A percentile compares a stretch with the other conserved stretches of the same genome.
Conservation (phyloP, 2,797 vertebrate genomes). For the Galaxias olidus region DNA sequence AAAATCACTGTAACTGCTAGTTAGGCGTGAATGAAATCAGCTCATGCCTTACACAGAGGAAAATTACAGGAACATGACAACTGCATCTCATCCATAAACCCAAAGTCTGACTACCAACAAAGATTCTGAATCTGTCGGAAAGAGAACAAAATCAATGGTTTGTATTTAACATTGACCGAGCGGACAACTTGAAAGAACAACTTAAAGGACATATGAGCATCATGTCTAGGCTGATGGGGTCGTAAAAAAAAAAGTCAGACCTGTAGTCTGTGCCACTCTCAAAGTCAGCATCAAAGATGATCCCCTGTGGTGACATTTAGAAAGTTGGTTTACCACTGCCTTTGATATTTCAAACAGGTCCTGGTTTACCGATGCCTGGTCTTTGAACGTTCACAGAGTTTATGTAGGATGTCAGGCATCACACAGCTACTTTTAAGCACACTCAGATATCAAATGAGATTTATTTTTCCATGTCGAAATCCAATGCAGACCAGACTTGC, state of each 20-base stretch:
- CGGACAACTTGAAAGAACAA: slow-evolving; percentile 53
- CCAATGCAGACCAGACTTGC: slow-evolving; percentile 35
- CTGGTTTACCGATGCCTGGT: slow-evolving; percentile 62
- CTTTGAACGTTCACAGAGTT: slow-evolving; percentile 65
- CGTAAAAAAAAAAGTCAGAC: slow-evolving; percentile 61
- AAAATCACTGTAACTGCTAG: no score
- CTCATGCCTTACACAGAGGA: slow-evolving; percentile 22
- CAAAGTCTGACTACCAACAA: slow-evolving; percentile 47
- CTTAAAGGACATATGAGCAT: slow-evolving; percentile 46
- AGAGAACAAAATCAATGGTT: slow-evolving; percentile 52
- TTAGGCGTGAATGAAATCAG: slow-evolving; percentile 34
- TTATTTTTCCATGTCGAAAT: slow-evolving; percentile 47
- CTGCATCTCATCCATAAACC: slow-evolving; percentile 45
- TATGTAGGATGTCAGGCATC: slow-evolving; percentile 69
- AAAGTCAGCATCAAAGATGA: slow-evolving; percentile 67
- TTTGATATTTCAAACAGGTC: slow-evolving; percentile 77
- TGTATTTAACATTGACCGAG: slow-evolving; percentile 64
- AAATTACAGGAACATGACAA: slow-evolving; percentile 50
- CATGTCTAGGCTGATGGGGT: slow-evolving; percentile 45
- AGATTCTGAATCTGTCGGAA: slow-evolving; percentile 41
- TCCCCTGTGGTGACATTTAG: slow-evolving; percentile 73
- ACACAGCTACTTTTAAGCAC: slow-evolving; percentile 65
- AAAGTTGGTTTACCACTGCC: slow-evolving; percentile 64
- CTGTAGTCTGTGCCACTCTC: slow-evolving; percentile 65
- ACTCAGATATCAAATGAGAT: slow-evolving; percentile 52